Evolutionary conservation across 2,113 vertebrate species (phyloP), one percentile per base, ranked within the genome.

Genomic region (Rhabdornis inornatus): DNA sequence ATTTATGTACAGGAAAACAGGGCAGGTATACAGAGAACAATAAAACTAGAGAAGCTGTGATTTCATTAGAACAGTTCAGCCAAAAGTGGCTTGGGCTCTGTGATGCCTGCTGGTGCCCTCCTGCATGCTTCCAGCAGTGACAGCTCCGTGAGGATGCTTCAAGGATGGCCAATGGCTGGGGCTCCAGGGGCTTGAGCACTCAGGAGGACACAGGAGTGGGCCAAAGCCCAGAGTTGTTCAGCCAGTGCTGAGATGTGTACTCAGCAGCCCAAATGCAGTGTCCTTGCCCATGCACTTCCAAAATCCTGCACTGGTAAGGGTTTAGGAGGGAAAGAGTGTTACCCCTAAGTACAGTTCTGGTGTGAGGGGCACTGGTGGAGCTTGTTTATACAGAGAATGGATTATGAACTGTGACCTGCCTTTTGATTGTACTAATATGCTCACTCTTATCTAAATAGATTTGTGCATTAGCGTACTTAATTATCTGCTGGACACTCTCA

Each of bases 1-100:
- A 93, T 94, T 96, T 95, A 95, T 94, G 90, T 93, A 47, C 57
- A 56, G 83, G 93, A 94, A 96, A 89, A 83, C 75, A 81, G 82
- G 72, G 92, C 87, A 92, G 79, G 82, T 90, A 64, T 59, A 56
- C 35, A 57, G 83, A 90, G 92, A 74, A 78, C 85, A 90, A 63
- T 90, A 80, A 80, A 95, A 95, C 68, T 42, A 90, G 71, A 69
- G 68, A 68, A 94, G 56, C 61, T 96, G 92, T 92, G 88, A 71
- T 90, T 95, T 83, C 65, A 81, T 92, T 93, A 68, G 31, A 87
- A 44, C 52, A 50, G 28, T 65, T 76, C 75, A 75, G 37, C 61
- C 61, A 45, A 15, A 77, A 30, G 24, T 83, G 14, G 6, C 18
- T 24, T 49, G 79, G 52, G 28, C 45, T 87, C 27, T 45, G 1